Evolutionary conservation across 2,888 invertebrate species (phyloP), one percentile per base, ranked within the genome.

Genomic region (Noctuana brunneofusca): DNA sequence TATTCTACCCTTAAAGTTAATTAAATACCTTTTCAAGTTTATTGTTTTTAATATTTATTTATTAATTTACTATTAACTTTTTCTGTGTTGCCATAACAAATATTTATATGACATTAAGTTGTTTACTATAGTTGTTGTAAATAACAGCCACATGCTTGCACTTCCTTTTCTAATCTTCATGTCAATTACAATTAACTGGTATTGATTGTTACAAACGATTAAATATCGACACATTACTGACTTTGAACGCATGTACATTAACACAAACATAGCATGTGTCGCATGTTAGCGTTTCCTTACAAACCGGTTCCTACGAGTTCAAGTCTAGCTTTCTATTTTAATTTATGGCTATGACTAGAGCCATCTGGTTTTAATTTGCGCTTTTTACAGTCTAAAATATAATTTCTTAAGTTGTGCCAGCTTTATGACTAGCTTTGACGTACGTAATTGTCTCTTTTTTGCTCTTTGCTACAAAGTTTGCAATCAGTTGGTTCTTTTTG

Each of bases 261-360:
- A n/a, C 41, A 18, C 12, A 12, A 27, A 8, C 35, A 11, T 20
- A 16, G 20, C 52, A 24, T 54, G 46, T 62, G 60, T 55, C 54
- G 48, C 35, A 27, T 48, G 55, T 56, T 56, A 41, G 41, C 30
- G 50, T 50, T 63, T 63, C 60, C 54, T 62, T 54, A 54, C 48
- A 24, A 55, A 62, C 60, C 54, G 54, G 60, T 55, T 62, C 16
- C 3, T 53, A 20, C 41, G 49, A 20, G 63, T 52, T 58, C 56
- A 18, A 48, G 59, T 60, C 59, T 56, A 56, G 52, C 55, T 64
- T 64, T 64, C 59, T 64, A 72, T 72, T 68, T 65, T 68, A 66
- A 65, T 70, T n/a, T n/a, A 57, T 67, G 56, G 27, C 64, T 50
- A 35, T 56, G 66, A 65, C 52, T 53, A 30, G 24, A 18, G 35